These are phyloP conservation scores for Plebejus anna DNA, from an alignment of 2,888 invertebrate genomes.

Conservation along the genomic window DNA sequence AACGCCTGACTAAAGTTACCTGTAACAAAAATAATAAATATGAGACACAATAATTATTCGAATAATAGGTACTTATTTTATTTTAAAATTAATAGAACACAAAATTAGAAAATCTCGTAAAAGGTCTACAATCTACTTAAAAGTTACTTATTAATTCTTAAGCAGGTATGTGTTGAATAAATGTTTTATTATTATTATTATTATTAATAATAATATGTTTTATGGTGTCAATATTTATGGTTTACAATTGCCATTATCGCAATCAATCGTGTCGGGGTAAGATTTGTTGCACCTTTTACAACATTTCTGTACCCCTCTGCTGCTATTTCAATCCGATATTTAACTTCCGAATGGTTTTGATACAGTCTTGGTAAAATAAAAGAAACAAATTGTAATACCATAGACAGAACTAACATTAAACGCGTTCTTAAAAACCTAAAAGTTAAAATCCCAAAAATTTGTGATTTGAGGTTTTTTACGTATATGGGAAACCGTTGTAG, in stretches of 20 bases:
- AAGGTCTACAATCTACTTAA: neutral
- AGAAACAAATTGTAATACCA: no score
- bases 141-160: neutral
- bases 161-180: neutral
- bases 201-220: neutral
- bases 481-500: no score
- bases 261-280: neutral
- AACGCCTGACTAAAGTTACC: neutral
- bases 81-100: neutral
- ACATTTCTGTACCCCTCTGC: neutral
- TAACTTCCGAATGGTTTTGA: no score
- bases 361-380: no score
- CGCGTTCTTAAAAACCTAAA: no score
- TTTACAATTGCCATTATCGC: neutral
- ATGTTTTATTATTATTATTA: no score
- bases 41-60: neutral
- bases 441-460: no score
- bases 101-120: neutral
- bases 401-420: no score
- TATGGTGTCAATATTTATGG: neutral
- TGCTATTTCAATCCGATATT: no score
- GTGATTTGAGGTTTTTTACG: no score
- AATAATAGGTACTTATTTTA: neutral
- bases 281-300: neutral
- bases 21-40: neutral